phyloP scores from a whole-genome alignment of 2,888 invertebrate species.

The Sthenelais limicola region DNA sequence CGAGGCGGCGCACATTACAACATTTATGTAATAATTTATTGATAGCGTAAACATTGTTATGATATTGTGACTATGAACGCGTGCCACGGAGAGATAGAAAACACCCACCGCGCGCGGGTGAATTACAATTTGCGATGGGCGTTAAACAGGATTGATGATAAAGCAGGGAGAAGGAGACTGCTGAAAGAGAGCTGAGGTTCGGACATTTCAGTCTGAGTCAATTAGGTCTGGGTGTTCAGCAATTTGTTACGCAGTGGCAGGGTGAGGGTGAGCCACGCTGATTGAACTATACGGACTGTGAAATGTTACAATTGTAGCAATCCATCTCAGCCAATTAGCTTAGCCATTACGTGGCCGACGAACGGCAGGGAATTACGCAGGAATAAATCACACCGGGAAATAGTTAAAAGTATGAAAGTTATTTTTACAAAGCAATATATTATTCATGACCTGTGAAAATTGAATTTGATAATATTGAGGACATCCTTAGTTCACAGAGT shows the following conservation, averaged over 20 bases:
- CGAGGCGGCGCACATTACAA: background rate
- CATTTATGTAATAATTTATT: slow-evolving; percentile 37
- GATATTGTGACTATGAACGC: slow-evolving; percentile 7
- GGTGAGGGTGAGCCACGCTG: background rate
- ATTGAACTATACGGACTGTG: background rate
- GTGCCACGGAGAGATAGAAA: slow-evolving; percentile 16
- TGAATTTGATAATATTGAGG: too few species aligned
- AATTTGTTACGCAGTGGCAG: background rate
- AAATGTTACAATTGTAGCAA: slow-evolving; percentile 9
- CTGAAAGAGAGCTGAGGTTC: background rate
- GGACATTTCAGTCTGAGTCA: slow-evolving; percentile 2
- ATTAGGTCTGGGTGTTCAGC: background rate
- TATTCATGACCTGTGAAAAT: too few species aligned
- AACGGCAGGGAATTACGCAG: background rate
- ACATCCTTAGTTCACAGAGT: too few species aligned
- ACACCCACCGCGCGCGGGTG: background rate
- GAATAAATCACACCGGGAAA: slow-evolving; percentile 17
- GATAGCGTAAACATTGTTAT: slow-evolving; percentile 31
- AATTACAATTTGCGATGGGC: slow-evolving; percentile 12
- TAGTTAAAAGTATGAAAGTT: too few species aligned
- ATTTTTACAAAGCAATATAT: too few species aligned
- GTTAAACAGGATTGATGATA: background rate
- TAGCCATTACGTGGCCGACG: background rate
- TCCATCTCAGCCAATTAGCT: slow-evolving; percentile 19
- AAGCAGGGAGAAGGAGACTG: background rate